Base-by-base conservation (phyloP, 2,113 vertebrate genomes). In the Nerophis ophidion region DNA sequence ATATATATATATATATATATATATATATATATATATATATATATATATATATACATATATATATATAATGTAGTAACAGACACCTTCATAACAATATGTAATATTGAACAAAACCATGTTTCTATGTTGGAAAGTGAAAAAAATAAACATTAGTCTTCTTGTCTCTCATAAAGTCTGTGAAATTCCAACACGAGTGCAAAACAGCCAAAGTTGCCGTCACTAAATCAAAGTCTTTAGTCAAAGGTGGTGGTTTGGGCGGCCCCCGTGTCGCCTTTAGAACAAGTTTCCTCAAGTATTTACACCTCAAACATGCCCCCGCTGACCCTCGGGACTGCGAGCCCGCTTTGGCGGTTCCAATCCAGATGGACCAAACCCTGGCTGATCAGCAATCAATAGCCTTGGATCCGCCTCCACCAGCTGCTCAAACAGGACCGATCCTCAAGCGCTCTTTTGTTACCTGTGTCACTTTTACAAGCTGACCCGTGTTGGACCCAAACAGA, bases 401-500 rank as follows among this genome's bases (percentile, higher is more conserved):
- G 47, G 60, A 57, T 59, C 40, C 56, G 62, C 70, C 68, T 74
- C 63, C 15, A 44, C 61, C 82, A 86, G 76, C 84, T 86, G 81
- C 71, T 86, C 73, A 83, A 75, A 86, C 76, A 78, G 26, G 34
- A 73, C 65, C 63, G 62, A 74, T 68, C 81, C 71, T 65, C 60
- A 60, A 62, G 52, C 26, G 26, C 1, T 63, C 66, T 62, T 76
- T 71, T 70, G 74, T 83, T 58, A 68, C 48, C 19, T 7, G 5
- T 10, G 49, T 40, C 42, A 66, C 33, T 66, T 80, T 73, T 42
- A 70, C 53, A 48, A 60, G 45, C 26, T 62, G 63, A 72, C 13
- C 16, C 45, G 1, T 49, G 54, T 54, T 19, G 60, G 66, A 75
- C 69, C 65, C 54, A 63, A 78, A 60, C 65, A 68, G 66, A 47